Conservation (phyloP, 1,140 invertebrate genomes). For the Conus betulinus region DNA sequence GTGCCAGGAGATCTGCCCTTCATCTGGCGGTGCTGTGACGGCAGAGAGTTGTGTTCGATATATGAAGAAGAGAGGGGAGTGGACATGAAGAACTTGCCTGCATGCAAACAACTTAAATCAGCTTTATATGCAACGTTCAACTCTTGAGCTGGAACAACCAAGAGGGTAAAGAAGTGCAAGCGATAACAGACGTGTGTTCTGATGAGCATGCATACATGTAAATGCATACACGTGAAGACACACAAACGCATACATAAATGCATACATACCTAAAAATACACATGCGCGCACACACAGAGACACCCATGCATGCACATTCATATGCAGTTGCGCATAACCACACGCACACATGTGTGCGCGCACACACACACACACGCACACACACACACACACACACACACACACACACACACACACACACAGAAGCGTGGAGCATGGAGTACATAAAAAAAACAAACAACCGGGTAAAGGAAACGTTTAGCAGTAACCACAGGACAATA, state of each 20-base stretch:
- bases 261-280: neutral
- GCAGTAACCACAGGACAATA: too few species aligned
- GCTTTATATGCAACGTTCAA: neutral
- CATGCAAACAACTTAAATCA: neutral
- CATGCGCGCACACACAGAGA: neutral
- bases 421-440: too few species aligned
- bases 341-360: too few species aligned
- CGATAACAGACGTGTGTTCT: neutral
- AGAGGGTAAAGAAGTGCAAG: neutral
- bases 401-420: too few species aligned
- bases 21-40: neutral
- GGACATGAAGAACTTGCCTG: neutral
- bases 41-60: too few species aligned
- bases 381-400: too few species aligned
- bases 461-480: too few species aligned
- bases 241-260: neutral
- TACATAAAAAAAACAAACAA: too few species aligned
- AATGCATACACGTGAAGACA: neutral
- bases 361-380: too few species aligned
- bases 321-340: too few species aligned
- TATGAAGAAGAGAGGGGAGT: too few species aligned
- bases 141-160: too few species aligned
- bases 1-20: neutral
- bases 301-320: neutral
- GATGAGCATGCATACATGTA: neutral